These are phyloP conservation scores for Eupsilia transversa DNA, from an alignment of 2,888 invertebrate species.

Conservation along the genomic window DNA sequence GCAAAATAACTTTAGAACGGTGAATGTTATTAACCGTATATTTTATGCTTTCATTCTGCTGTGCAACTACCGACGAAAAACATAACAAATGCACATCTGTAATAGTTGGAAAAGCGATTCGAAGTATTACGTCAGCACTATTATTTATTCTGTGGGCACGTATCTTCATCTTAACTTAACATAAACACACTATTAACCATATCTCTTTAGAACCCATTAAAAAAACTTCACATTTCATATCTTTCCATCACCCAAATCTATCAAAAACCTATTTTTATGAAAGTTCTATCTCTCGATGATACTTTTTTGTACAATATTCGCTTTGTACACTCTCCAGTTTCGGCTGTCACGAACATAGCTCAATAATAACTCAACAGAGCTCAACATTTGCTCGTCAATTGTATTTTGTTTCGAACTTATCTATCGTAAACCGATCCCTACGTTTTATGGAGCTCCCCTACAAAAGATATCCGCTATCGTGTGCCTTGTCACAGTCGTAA, in stretches of 20 bases:
- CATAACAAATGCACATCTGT: no score
- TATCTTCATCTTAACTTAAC: neutral
- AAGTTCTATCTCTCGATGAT: neutral
- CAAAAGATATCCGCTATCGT: constrained; percentile 51
- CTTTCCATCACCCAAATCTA: neutral
- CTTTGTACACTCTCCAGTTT: constrained; percentile 20
- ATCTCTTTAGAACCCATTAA: neutral
- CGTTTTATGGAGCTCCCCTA: constrained; percentile 43
- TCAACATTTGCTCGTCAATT: constrained; percentile 50
- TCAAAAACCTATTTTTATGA: neutral
- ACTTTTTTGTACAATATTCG: constrained; percentile 20
- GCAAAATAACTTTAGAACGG: neutral
- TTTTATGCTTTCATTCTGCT: neutral
- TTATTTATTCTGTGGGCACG: neutral
- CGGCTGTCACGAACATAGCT: constrained; percentile 46
- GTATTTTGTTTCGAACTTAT: constrained; percentile 54
- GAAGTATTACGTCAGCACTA: neutral
- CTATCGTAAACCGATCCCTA: constrained; percentile 51
- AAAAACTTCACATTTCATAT: neutral
- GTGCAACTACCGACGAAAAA: neutral
- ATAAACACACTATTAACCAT: no score
- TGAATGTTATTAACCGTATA: neutral
- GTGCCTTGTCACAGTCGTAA: constrained; percentile 2
- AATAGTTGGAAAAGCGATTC: neutral
- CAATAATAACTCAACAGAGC: constrained; percentile 52